A percentile compares a stretch with the other conserved stretches of the same genome.
phyloP scores from a whole-genome alignment of 1,140 invertebrate genomes.

The Plutomurus gul region DNA sequence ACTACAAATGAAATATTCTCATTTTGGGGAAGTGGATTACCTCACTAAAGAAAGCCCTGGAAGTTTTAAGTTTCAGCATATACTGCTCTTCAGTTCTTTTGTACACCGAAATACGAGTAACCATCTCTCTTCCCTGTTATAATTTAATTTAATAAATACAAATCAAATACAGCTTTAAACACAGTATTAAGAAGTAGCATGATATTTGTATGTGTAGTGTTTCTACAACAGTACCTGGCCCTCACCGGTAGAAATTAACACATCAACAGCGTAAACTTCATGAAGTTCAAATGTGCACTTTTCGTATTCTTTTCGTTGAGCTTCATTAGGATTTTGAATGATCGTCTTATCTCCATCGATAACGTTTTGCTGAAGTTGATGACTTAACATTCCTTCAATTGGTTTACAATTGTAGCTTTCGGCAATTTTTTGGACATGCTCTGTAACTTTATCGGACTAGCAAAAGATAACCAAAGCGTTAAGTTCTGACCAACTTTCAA shows the following conservation, averaged over 20 bases:
- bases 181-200: too few species aligned
- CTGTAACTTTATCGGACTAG: slow-evolving; percentile 89
- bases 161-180: too few species aligned
- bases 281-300: slow-evolving; percentile 94
- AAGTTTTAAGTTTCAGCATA: slow-evolving; percentile 95
- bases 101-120: slow-evolving; percentile 94
- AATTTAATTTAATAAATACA: slow-evolving; percentile 16
- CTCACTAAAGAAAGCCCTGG: slow-evolving; percentile 92
- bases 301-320: slow-evolving; percentile 96
- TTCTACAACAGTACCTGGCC: too few species aligned
- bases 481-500: background rate
- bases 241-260: slow-evolving; percentile 92
- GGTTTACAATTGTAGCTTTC: slow-evolving; percentile 94
- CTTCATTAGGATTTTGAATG: slow-evolving; percentile 96
- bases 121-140: slow-evolving; percentile 79
- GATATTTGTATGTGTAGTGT: too few species aligned
- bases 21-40: slow-evolving; percentile 54
- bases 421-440: slow-evolving; percentile 90
- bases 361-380: slow-evolving; percentile 93
- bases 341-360: slow-evolving; percentile 99
- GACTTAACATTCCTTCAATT: slow-evolving; percentile 97
- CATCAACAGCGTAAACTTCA: slow-evolving; percentile 99
- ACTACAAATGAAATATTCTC: background rate
- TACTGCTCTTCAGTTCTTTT: slow-evolving; percentile 98
- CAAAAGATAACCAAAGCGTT: slow-evolving; percentile 55